Percentiles rank a stretch among this genome's conserved stretches.
Conservation (phyloP, 2,113 vertebrate genomes). For the Fulica atra region DNA sequence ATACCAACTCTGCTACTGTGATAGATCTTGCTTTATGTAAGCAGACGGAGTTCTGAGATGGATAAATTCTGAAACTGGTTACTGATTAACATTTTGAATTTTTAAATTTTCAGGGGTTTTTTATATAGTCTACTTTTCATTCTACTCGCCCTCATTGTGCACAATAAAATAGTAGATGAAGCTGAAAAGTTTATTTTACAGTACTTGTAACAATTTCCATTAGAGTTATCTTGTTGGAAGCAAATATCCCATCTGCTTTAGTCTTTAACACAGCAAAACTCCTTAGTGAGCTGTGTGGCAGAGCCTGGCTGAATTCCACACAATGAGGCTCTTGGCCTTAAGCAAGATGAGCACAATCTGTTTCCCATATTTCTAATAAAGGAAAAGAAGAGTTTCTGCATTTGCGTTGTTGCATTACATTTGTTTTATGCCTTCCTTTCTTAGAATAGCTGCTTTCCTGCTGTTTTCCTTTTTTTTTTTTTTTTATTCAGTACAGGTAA, state of each 20-base stretch:
- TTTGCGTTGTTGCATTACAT: constrained; percentile 62
- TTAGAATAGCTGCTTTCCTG: constrained; percentile 61
- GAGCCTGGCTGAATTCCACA: constrained; percentile 68
- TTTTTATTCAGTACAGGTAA: constrained; percentile 55
- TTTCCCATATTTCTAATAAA: constrained; percentile 72
- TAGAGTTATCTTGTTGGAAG: constrained; percentile 71
- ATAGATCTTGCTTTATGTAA: neutral
- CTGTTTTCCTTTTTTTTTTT: neutral
- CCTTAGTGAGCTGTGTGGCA: constrained; percentile 57
- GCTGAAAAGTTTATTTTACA: constrained; percentile 69
- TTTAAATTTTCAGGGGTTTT: neutral
- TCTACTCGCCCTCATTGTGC: neutral
- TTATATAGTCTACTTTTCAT: neutral
- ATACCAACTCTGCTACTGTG: neutral
- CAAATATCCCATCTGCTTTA: constrained; percentile 78
- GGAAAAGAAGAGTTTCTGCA: constrained; percentile 53
- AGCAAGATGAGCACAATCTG: constrained; percentile 76
- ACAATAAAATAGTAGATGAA: constrained; percentile 69
- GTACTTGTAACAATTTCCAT: constrained; percentile 66
- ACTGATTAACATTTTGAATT: neutral
- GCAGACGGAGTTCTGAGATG: neutral
- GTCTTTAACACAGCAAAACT: constrained; percentile 61
- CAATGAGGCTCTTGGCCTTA: constrained; percentile 56
- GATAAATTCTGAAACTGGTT: neutral
- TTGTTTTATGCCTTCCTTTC: constrained; percentile 58